Evolutionary conservation across 2,888 invertebrate genomes (phyloP), one percentile per base, ranked within the genome.

Genomic region (Cerastoderma edule): DNA sequence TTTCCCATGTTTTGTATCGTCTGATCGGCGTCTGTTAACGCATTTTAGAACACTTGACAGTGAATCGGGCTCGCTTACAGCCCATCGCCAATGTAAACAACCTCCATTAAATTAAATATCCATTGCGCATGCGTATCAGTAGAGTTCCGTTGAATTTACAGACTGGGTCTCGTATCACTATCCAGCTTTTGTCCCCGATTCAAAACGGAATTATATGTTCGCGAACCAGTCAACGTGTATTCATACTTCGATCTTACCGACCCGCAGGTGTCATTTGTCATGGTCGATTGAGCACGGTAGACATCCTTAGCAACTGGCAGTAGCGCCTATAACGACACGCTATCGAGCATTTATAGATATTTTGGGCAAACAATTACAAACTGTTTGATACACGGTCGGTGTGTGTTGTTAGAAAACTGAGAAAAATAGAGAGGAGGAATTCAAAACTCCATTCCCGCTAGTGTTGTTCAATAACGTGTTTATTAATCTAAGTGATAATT

Each of bases 1-100:
- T 89, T 89, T n/a, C 89, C 89, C 89, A 89, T 89, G 8, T 53
- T 70, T 73, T 24, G 22, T 5, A 48, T n/a, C 48, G n/a, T 22
- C 48, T 48, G 48, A 22, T 24, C n/a, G 48, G 22, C 24, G 10
- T 28, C 19, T 19, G 63, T 22, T 27, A 65, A 19, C 2, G 13
- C 64, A 65, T 46, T 46, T 65, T 46, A 44, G 2, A 27, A 19
- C 48, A 48, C 24, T 48, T 48, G 22, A 22, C 5, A 4, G 24
- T n/a, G 53, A 35, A 35, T 53, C 22, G 35, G n/a, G 19, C 3
- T 4, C 8, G 33, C 5, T 3, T 44, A 13, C 0, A 32, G 46
- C 10, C 74, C 77, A 78, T 80, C 68, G 70, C 67, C 75, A 83
- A 78, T 80, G 80, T 78, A 80, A 76, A 83, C 78, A 80, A 83